A percentile compares a stretch with the other conserved stretches of the same genome.
Conservation (phyloP, 2,113 vertebrate species). For the Equus quagga region DNA sequence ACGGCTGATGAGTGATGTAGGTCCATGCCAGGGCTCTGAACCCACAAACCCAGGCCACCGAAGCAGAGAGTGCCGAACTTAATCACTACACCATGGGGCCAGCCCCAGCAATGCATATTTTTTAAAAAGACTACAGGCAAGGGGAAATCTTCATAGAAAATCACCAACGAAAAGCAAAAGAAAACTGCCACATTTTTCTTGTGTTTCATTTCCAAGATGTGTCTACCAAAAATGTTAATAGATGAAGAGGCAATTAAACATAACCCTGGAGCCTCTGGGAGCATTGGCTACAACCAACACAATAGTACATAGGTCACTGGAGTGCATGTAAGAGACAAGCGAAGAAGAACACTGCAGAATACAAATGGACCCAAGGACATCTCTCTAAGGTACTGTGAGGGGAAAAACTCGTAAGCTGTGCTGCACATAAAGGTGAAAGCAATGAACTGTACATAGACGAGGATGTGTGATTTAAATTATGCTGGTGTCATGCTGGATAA, state of each 20-base stretch:
- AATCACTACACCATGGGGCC: too few relatives aligned
- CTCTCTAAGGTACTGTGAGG: neutral
- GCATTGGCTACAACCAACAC: neutral
- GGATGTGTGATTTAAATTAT: neutral
- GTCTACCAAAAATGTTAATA: slow-evolving; percentile 44
- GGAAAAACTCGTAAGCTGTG: neutral
- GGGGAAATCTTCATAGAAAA: neutral
- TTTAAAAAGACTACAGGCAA: neutral
- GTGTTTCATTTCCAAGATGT: neutral
- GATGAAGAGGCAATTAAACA: neutral
- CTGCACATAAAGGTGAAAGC: neutral
- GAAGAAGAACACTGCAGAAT: slow-evolving; percentile 28
- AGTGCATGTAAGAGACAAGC: neutral
- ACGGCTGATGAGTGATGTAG: too few relatives aligned
- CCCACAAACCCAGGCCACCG: too few relatives aligned
- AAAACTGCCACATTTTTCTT: slow-evolving; percentile 32
- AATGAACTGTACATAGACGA: slow-evolving; percentile 10
- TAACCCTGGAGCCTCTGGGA: neutral
- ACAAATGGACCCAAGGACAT: neutral
- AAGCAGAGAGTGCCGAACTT: too few relatives aligned
- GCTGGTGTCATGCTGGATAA: slow-evolving; percentile 1
- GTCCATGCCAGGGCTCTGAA: too few relatives aligned
- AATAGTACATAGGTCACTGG: neutral
- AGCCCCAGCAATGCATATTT: neutral
- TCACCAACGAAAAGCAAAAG: neutral